phyloP scores from a whole-genome alignment of 2,888 invertebrate species.

The Sinhomidia bicolor region DNA sequence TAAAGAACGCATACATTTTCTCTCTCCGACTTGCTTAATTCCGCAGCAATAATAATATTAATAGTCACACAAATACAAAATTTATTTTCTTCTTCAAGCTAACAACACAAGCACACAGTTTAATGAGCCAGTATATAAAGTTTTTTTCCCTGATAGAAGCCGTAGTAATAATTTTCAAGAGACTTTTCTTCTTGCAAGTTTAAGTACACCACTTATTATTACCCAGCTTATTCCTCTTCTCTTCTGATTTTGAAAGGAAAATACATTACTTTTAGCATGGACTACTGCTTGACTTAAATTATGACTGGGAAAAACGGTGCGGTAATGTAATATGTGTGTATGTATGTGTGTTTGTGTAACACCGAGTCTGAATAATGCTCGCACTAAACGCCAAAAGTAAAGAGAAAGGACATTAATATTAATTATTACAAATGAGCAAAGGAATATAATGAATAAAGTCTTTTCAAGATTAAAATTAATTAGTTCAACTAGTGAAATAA shows the following conservation, averaged over 20 bases:
- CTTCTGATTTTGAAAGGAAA: no score
- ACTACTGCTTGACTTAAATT: no score
- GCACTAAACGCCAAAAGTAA: constrained; percentile 30
- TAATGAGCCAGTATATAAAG: constrained; percentile 70
- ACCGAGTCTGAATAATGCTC: neutral
- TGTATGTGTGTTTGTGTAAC: neutral
- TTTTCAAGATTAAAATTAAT: constrained; percentile 72
- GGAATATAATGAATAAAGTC: constrained; percentile 67
- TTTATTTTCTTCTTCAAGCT: constrained; percentile 54
- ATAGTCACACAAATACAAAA: constrained; percentile 39
- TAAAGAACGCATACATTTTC: neutral
- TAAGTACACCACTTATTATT: neutral
- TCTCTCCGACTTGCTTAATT: neutral
- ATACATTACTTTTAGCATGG: neutral
- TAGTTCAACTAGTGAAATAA: constrained; percentile 53
- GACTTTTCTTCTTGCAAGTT: constrained; percentile 7
- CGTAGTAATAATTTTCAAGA: constrained; percentile 47
- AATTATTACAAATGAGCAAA: constrained; percentile 70
- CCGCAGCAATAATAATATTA: constrained; percentile 4
- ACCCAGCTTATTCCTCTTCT: neutral
- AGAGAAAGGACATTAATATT: constrained; percentile 66
- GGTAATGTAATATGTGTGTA: no score
- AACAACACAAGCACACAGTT: constrained; percentile 58
- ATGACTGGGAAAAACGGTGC: no score
- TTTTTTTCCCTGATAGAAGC: constrained; percentile 52